Evolutionary conservation across 1,140 invertebrate species (phyloP), one percentile per base, ranked within the genome.

Genomic region (Delia radicum): DNA sequence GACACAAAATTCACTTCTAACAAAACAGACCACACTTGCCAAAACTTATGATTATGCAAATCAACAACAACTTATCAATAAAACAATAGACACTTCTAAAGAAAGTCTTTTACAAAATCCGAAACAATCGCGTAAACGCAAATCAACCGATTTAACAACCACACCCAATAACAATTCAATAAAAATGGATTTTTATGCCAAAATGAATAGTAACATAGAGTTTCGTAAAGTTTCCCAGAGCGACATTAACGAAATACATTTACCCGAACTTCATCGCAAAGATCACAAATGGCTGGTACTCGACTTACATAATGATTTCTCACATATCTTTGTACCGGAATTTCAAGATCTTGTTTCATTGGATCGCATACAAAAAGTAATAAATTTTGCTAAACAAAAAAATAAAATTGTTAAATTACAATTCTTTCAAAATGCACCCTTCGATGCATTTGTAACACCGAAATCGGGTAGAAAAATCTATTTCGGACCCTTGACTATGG

Each of bases 231-330:
- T 85, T 5, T 67, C 74, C 2, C 71, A 78, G n/a, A 7, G 18
- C 1, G 84, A 85, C 65, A 76, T 83, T n/a, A 73, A 77, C 12
- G 79, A 81, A 26, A 46, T 86, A 37, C 71, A 79, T 31, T 77
- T 81, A 12, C 84, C 84, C 0, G 79, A 82, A 62, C 7, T 65
- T 0, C 72, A 79, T 13, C 21, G 37, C 0, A 26, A 72, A 0
- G 78, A 85, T 73, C 84, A 86, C 74, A 79, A 80, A 55, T 86
- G 85, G 85, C 71, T 86, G 18, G 81, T 86, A 7, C 37, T 86
- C 0, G 80, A 86, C 61, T 74, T 86, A 13, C 80, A 72, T 4
- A 81, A 83, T 42, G 85, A 86, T 65, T 86, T 86, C 65, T 86
- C 84, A 2, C 85, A 86, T 69, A 86, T 86, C 29, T 85, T 81